Evolutionary conservation across 2,888 invertebrate genomes (phyloP).

Genomic region (Biston betularia): DNA sequence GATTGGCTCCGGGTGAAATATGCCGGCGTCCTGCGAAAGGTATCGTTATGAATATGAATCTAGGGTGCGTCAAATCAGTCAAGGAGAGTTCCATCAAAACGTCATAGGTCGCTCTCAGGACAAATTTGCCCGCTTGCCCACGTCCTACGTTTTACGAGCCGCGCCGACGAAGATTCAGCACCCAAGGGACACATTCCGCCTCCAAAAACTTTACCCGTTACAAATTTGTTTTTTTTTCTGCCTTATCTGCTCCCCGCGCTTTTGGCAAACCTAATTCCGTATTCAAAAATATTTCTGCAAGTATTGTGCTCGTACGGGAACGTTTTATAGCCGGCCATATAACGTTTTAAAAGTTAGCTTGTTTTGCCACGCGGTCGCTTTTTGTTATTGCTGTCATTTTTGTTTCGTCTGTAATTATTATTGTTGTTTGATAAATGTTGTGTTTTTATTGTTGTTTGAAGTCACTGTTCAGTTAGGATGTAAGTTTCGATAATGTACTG

Average conservation of each 20-base stretch:
- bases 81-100: constrained; percentile 84
- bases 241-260: constrained; percentile 85
- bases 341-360: constrained; percentile 85
- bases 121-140: constrained; percentile 85
- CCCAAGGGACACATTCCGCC: constrained; percentile 85
- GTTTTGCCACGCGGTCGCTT: constrained; percentile 73
- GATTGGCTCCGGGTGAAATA: constrained; percentile 67
- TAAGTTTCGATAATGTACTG: constrained; percentile 39
- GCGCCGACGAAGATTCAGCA: constrained; percentile 86
- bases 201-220: constrained; percentile 87
- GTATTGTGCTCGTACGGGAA: constrained; percentile 84
- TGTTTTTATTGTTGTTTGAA: constrained; percentile 60
- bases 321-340: constrained; percentile 85
- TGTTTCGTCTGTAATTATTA: constrained; percentile 77
- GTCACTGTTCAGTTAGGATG: constrained; percentile 37
- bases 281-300: constrained; percentile 86
- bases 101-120: constrained; percentile 85
- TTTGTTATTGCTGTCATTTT: constrained; percentile 62
- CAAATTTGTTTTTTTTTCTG: constrained; percentile 86
- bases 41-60: constrained; percentile 85
- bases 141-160: constrained; percentile 85
- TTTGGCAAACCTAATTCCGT: constrained; percentile 86
- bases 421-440: constrained; percentile 73
- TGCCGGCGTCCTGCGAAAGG: constrained; percentile 66
- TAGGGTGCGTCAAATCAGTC: constrained; percentile 80